Percentiles rank a stretch among this genome's conserved stretches.
phyloP scores from a whole-genome alignment of 2,113 vertebrate genomes.

The Atractosteus spatula region DNA sequence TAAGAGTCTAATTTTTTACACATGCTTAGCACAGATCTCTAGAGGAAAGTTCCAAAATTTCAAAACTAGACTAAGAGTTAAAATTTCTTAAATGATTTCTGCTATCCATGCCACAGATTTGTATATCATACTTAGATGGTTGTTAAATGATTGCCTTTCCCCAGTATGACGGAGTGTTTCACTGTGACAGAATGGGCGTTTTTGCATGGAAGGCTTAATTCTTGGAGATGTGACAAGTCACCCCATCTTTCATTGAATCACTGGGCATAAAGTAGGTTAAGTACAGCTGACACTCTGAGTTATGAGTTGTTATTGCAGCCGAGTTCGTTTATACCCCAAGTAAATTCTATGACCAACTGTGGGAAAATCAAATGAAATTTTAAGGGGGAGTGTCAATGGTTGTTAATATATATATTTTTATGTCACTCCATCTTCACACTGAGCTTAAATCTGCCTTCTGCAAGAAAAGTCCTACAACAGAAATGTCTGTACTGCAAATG shows the following conservation, averaged over 20 bases:
- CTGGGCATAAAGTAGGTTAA: conserved; percentile 11
- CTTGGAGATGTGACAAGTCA: conserved; percentile 5
- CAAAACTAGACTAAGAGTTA: too few relatives aligned
- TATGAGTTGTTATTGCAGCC: conserved; percentile 1
- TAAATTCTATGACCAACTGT: not conserved
- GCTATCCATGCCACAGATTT: too few relatives aligned
- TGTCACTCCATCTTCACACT: not conserved
- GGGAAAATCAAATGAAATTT: not conserved
- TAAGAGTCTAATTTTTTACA: too few relatives aligned
- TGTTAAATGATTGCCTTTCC: too few relatives aligned
- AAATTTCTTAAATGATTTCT: too few relatives aligned
- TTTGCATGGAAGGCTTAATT: not conserved
- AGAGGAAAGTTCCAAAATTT: too few relatives aligned
- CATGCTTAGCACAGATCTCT: too few relatives aligned
- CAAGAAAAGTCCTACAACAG: too few relatives aligned
- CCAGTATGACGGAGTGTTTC: too few relatives aligned
- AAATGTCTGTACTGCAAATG: too few relatives aligned
- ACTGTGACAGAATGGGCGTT: too few relatives aligned
- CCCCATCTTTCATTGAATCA: not conserved
- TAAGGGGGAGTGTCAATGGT: not conserved
- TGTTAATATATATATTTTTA: not conserved
- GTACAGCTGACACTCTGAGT: conserved; percentile 1
- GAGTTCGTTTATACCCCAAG: not conserved
- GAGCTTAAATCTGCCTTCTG: not conserved
- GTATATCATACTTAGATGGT: too few relatives aligned